Base-by-base conservation (phyloP, 53 echinoderm and acorn worm species). In the Luidia sarsii region DNA sequence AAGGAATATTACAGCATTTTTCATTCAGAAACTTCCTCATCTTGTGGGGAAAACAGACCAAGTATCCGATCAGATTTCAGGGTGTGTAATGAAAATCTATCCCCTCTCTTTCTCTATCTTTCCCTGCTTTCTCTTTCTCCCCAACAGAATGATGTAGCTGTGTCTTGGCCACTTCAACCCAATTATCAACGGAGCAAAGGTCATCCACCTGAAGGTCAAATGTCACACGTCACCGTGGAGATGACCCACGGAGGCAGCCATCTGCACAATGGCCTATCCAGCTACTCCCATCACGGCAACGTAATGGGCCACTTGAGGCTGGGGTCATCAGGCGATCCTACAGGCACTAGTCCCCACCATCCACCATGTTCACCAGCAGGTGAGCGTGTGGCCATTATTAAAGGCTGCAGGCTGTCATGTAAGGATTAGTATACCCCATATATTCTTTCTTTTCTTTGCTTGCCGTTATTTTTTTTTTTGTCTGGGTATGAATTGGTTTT, bases 391-490 rank as follows among this genome's bases (percentile, higher is more conserved):
- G 77, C 77, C 77, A 77, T 77, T 61, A 45, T 77, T 61, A 77
- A 61, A 77, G 77, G 77, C 77, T 77, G 77, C 77, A 77, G 77
- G 61, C 77, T 77, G 41, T 77, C 77, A 61, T 77, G 77, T 77
- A 77, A 77, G 77, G 32, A 77, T 77, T 77, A 60, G 41, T 77
- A 21, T n/a, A n/a, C n/a, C n/a, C n/a, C n/a, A n/a, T n/a, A n/a
- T n/a, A n/a, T n/a, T n/a, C n/a, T n/a, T n/a, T n/a, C n/a, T n/a
- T n/a, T n/a, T n/a, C n/a, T n/a, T n/a, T n/a, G n/a, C n/a, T n/a
- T n/a, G n/a, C n/a, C n/a, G n/a, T n/a, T n/a, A n/a, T n/a, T n/a
- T n/a, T n/a, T n/a, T n/a, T n/a, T n/a, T n/a, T n/a, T n/a, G n/a
- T n/a, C n/a, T n/a, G n/a, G n/a, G n/a, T n/a, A n/a, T 45, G 60